Evolutionary conservation across 2,797 vertebrate species (phyloP).

Genomic region (Pitangus sulphuratus): DNA sequence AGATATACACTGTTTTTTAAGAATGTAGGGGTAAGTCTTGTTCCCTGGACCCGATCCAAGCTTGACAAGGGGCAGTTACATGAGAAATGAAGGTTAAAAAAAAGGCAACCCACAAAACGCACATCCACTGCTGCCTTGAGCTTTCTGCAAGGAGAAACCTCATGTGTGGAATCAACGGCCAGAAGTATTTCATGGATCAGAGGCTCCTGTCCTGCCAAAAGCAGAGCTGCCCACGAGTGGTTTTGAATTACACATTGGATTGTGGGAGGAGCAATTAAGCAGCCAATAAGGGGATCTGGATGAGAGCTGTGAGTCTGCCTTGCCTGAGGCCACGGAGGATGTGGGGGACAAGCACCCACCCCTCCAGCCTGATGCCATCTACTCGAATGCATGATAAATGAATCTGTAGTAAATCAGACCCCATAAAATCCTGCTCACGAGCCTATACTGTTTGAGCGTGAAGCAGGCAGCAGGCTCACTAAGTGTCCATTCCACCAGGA

Average conservation of each 20-base stretch:
- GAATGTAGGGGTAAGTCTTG: background rate
- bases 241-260: background rate
- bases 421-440: background rate
- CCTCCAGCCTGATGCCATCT: background rate
- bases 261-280: background rate
- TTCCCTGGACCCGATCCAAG: background rate
- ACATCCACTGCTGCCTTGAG: background rate
- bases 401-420: background rate
- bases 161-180: background rate
- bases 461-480: background rate
- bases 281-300: background rate
- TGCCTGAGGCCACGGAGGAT: background rate
- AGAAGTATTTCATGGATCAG: background rate
- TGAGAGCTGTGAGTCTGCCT: background rate
- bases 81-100: background rate
- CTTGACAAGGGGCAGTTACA: background rate
- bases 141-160: background rate
- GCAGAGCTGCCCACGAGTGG: background rate
- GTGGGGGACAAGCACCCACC: accelerated
- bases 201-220: background rate
- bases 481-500: background rate
- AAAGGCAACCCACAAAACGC: background rate
- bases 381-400: background rate
- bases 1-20: background rate
- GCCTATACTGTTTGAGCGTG: background rate